Base-by-base conservation (phyloP, 1,140 invertebrate species). In the Batillaria attramentaria region DNA sequence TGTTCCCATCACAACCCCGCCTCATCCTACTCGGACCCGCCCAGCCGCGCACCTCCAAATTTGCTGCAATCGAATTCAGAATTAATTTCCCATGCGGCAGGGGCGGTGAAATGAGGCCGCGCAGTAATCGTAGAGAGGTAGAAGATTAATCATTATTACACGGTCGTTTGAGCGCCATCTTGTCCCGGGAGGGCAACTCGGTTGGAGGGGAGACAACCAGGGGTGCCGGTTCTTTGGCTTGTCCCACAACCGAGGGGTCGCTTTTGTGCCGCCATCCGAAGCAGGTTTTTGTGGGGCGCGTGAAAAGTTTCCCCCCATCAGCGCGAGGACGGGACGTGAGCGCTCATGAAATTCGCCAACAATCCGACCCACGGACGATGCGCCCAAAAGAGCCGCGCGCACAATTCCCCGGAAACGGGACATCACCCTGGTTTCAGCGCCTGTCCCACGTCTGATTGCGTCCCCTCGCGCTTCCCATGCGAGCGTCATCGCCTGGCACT, bases 101-200 rank as follows among this genome's bases (percentile, higher is more conserved):
- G 72, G 57, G 70, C 72, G 72, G 62, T 79, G 72, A 79, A 74
- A 79, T 75, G 78, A 73, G 78, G 72, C 78, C 78, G 72, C 42
- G 72, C 62, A 79, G 70, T 79, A 79, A 79, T 79, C 70, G 72
- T 46, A 41, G 60, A 54, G 78, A 74, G 70, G 78, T 74, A 65
- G 78, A 72, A 74, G 70, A 79, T 79, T 79, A 79, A 79, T 79
- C 78, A 79, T 79, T 60, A 79, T 79, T 79, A 79, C 78, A 73
- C 78, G 72, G 54, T 54, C 69, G 78, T 79, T 79, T 75, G 57
- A 66, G 43, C 69, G 77, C 66, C 68, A 69, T 78, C 65, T 70
- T 60, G 77, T 78, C 77, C 68, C 70, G 54, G 28, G 57, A 46
- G 69, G 35, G 46, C 39, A 65, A 10, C 24, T 31, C 31, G 28